Evolutionary conservation across 2,888 invertebrate species (phyloP).

Genomic region (Drosophila gaucha): DNA sequence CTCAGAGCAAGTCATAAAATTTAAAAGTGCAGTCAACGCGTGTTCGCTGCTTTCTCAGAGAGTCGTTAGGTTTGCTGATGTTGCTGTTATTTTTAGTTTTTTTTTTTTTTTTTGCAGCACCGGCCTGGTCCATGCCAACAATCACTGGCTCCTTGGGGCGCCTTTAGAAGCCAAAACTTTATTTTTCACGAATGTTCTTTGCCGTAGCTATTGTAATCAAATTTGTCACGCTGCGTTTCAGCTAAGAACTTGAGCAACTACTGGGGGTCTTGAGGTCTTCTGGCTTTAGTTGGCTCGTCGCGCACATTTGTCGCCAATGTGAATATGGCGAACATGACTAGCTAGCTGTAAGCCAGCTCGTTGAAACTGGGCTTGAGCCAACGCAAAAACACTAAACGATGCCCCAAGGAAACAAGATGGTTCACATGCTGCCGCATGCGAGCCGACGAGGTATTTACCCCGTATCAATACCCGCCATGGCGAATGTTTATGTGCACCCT

Average conservation of each 20-base stretch:
- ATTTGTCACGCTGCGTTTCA: conserved; percentile 65
- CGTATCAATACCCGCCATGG: conserved; percentile 36
- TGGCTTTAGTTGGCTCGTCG: conserved; percentile 52
- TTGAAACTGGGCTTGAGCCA: conserved; percentile 51
- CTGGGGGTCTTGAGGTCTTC: conserved; percentile 21
- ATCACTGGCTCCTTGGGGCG: conserved; percentile 55
- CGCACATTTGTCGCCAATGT: conserved; percentile 63
- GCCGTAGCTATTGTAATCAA: conserved; percentile 61
- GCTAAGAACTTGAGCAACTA: conserved; percentile 34
- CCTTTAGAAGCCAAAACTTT: conserved; percentile 38
- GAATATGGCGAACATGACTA: conserved; percentile 19
- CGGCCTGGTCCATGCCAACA: conserved; percentile 11
- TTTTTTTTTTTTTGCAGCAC: not conserved
- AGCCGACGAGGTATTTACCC: conserved; percentile 12
- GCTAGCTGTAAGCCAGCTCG: conserved; percentile 12
- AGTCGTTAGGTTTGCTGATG: conserved; percentile 66
- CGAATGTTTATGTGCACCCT: conserved; percentile 59
- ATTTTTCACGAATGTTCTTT: conserved; percentile 15
- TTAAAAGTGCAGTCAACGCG: conserved; percentile 56
- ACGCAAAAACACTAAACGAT: conserved; percentile 50
- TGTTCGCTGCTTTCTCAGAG: not conserved
- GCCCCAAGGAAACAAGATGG: conserved; percentile 63
- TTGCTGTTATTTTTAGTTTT: no score
- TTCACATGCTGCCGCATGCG: conserved; percentile 32
- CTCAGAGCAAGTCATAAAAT: conserved; percentile 41